Percentiles rank a stretch among this genome's conserved stretches.
Evolutionary conservation across 2,888 invertebrate genomes (phyloP).

Genomic region (Matsumyia berberina): DNA sequence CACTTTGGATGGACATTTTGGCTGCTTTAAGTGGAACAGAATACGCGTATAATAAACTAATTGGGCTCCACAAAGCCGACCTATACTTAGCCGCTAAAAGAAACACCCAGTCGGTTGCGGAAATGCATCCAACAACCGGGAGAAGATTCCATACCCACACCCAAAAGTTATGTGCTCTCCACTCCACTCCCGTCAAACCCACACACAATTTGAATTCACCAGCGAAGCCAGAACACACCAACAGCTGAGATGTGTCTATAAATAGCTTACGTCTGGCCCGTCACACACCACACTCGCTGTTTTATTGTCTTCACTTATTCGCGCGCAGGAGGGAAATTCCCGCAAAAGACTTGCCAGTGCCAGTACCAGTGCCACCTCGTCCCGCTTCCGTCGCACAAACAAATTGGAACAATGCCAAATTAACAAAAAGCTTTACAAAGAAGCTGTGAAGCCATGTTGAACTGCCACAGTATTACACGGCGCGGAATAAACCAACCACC

Average conservation of each 20-base stretch:
- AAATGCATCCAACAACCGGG: slow-evolving; percentile 36
- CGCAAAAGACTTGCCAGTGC: slow-evolving; percentile 3
- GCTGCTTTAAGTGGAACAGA: slow-evolving; percentile 41
- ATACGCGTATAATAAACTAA: slow-evolving; percentile 32
- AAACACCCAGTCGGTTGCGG: slow-evolving; percentile 12
- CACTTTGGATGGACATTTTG: slow-evolving; percentile 43
- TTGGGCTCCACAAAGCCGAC: slow-evolving; percentile 55
- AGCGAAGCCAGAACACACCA: slow-evolving; percentile 7
- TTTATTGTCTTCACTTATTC: slow-evolving; percentile 49
- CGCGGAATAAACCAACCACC: slow-evolving; percentile 15
- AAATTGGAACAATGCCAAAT: slow-evolving; percentile 75
- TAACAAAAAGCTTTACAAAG: slow-evolving; percentile 64
- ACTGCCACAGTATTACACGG: slow-evolving; percentile 15
- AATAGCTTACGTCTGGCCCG: slow-evolving; percentile 48
- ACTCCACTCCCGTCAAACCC: background rate
- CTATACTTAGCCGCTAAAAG: background rate
- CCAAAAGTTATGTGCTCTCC: slow-evolving; percentile 3
- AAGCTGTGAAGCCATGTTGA: slow-evolving; percentile 68
- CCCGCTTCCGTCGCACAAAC: slow-evolving; percentile 14
- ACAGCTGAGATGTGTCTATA: slow-evolving; percentile 60
- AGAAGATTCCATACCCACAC: slow-evolving; percentile 37
- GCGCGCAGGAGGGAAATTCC: slow-evolving; percentile 42
- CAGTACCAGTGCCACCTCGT: no score
- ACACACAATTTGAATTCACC: slow-evolving; percentile 26
- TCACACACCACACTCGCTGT: slow-evolving; percentile 40